Conservation (phyloP, 1,140 invertebrate species). For the Platorchestia sp. region DNA sequence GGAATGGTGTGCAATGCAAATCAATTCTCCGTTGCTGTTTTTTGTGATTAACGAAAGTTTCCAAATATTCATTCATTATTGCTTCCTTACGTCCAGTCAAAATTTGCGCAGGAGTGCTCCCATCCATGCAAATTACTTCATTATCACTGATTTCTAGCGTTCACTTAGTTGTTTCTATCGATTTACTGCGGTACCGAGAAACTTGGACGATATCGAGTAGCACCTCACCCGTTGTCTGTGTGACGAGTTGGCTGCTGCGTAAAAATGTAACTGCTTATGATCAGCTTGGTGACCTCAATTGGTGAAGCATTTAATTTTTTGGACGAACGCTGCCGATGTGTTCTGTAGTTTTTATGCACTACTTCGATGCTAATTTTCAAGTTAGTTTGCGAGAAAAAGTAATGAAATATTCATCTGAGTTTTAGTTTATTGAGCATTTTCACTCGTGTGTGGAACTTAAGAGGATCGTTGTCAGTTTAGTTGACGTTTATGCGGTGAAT, state of each 20-base stretch:
- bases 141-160: too few species aligned
- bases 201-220: neutral
- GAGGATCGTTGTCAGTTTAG: neutral
- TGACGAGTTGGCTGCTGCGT: neutral
- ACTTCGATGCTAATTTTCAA: neutral
- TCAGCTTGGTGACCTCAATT: neutral
- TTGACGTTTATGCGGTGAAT: neutral
- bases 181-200: neutral
- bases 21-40: too few species aligned
- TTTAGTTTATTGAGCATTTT: neutral
- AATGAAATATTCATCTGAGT: neutral
- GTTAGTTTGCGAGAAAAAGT: neutral
- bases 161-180: neutral
- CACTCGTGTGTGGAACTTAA: neutral
- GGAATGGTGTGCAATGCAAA: too few species aligned
- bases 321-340: neutral
- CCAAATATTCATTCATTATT: too few species aligned
- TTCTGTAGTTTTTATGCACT: neutral
- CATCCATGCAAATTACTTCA: neutral
- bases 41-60: too few species aligned
- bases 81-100: too few species aligned
- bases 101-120: too few species aligned
- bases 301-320: neutral
- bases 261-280: neutral
- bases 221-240: neutral